Evolutionary conservation across 2,888 invertebrate genomes (phyloP).

Genomic region (Drosophila diplacantha): DNA sequence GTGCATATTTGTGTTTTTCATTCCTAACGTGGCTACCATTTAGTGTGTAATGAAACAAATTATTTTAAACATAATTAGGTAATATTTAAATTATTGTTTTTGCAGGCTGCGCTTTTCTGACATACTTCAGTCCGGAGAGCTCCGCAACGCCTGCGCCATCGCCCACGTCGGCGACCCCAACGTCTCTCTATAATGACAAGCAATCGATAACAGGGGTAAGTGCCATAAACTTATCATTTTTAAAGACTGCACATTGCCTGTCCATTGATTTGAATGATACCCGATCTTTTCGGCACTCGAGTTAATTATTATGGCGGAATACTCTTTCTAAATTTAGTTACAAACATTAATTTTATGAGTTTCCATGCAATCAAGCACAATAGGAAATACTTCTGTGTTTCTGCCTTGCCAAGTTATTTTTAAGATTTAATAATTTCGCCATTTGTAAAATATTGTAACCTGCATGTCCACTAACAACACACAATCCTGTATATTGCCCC

Average conservation of each 20-base stretch:
- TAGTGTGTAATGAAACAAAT: constrained; percentile 51
- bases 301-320: no score
- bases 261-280: constrained; percentile 1
- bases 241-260: constrained; percentile 9
- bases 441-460: background rate
- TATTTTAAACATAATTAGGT: background rate
- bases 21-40: constrained; percentile 12
- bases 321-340: background rate
- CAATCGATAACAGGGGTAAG: constrained; percentile 99
- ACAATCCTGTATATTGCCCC: constrained; percentile 1
- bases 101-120: constrained; percentile 98
- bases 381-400: background rate
- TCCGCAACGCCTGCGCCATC: constrained; percentile 79
- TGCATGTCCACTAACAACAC: constrained; percentile 5
- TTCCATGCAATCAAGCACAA: background rate
- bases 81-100: constrained; percentile 65
- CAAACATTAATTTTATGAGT: background rate
- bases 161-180: constrained; percentile 82
- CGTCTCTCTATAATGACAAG: constrained; percentile 91
- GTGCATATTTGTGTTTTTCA: constrained; percentile 28
- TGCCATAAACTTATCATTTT: constrained; percentile 9
- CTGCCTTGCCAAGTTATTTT: background rate
- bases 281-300: background rate
- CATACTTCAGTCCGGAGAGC: constrained; percentile 97
- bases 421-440: background rate